These are phyloP conservation scores for Australoheros scitulus DNA, from an alignment of 2,113 vertebrate species.

Conservation along the genomic window DNA sequence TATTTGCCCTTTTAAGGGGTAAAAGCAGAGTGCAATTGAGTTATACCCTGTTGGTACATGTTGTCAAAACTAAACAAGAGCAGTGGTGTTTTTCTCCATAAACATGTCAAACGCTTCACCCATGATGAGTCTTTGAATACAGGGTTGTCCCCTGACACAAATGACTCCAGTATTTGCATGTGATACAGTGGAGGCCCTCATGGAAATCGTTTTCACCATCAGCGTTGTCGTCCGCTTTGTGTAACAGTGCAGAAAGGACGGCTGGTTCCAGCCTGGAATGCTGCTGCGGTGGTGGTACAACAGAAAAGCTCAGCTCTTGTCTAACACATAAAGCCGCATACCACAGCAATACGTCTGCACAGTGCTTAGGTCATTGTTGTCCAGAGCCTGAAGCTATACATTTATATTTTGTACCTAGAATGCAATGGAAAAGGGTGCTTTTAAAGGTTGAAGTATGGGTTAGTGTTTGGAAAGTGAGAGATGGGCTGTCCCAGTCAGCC, in stretches of 20 bases:
- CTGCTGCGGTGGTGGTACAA: slow-evolving; percentile 15
- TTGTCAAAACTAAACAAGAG: slow-evolving; percentile 32
- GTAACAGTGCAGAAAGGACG: slow-evolving; percentile 43
- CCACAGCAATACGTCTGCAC: slow-evolving; percentile 2
- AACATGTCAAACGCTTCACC: slow-evolving; percentile 16
- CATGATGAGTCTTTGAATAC: slow-evolving; percentile 14
- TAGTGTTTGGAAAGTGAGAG: background rate
- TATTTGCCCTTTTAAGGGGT: slow-evolving; percentile 56
- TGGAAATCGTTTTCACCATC: slow-evolving; percentile 57
- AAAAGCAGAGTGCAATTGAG: slow-evolving; percentile 19
- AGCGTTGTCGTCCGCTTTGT: slow-evolving; percentile 51
- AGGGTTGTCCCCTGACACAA: slow-evolving; percentile 17
- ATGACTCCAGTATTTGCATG: slow-evolving; percentile 61
- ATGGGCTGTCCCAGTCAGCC: background rate
- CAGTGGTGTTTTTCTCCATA: slow-evolving; percentile 12
- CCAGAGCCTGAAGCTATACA: background rate
- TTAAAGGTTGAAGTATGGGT: background rate
- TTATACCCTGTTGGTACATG: slow-evolving; percentile 13
- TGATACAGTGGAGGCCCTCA: slow-evolving; percentile 41
- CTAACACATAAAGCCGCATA: slow-evolving; percentile 37
- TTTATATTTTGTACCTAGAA: background rate
- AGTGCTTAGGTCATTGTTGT: background rate
- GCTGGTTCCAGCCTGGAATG: slow-evolving; percentile 48
- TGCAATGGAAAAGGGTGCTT: background rate
- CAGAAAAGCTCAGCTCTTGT: slow-evolving; percentile 24